phyloP scores from a whole-genome alignment of 2,888 invertebrate species.

The Aelia acuminata region DNA sequence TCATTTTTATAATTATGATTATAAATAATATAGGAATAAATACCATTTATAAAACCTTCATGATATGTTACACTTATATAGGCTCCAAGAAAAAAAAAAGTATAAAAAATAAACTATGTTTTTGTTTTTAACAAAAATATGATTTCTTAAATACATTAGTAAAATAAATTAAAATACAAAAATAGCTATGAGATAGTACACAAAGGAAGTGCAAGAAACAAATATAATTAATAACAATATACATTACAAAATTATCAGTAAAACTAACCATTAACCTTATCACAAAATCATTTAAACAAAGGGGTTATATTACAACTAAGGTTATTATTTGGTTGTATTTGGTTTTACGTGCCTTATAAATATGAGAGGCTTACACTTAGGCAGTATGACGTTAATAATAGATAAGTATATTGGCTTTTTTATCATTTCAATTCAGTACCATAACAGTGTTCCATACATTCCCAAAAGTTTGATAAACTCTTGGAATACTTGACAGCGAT shows the following conservation, averaged over 20 bases:
- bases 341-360: constrained; percentile 7
- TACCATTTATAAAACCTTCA: constrained; percentile 51
- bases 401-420: not conserved
- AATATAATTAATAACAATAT: constrained; percentile 21
- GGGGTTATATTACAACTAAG: not conserved
- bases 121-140: constrained; percentile 47
- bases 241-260: not conserved
- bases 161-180: constrained; percentile 41
- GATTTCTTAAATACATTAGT: constrained; percentile 44
- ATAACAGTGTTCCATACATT: constrained; percentile 1
- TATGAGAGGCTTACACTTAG: constrained; percentile 9
- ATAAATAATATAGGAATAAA: constrained; percentile 59
- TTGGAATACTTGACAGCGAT: not conserved
- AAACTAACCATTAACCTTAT: not conserved
- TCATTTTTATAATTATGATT: constrained; percentile 45
- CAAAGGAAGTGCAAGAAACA: constrained; percentile 40
- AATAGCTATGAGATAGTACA: constrained; percentile 51
- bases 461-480: not conserved
- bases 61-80: constrained; percentile 58
- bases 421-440: not conserved
- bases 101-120: constrained; percentile 31
- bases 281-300: constrained; percentile 5
- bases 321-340: constrained; percentile 22
- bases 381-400: not conserved
- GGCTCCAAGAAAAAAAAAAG: constrained; percentile 37